Evolutionary conservation across 2,113 vertebrate genomes (phyloP).

Genomic region (Microcebus lehilahytsara): DNA sequence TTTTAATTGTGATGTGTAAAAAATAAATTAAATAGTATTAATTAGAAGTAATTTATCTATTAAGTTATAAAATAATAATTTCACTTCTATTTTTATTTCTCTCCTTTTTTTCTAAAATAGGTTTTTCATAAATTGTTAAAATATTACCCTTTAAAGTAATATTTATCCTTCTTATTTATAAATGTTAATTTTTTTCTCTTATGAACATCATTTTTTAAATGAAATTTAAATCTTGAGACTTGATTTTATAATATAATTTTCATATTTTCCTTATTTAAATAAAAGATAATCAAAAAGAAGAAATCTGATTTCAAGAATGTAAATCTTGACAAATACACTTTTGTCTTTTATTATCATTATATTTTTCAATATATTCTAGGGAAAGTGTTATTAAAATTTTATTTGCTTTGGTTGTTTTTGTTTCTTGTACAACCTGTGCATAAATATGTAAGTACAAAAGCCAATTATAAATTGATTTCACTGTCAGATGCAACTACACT

Average conservation of each 20-base stretch:
- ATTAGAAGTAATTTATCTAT: background rate
- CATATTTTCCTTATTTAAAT: background rate
- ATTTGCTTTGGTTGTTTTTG: background rate
- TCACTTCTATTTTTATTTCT: background rate
- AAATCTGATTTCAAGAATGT: background rate
- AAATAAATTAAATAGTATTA: background rate
- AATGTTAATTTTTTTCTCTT: background rate
- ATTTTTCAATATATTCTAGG: background rate
- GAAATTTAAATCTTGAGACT: background rate
- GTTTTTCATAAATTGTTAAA: background rate
- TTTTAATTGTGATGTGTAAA: background rate
- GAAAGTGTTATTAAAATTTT: background rate
- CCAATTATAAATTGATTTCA: conserved; percentile 15
- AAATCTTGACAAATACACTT: background rate
- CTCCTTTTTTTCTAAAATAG: background rate
- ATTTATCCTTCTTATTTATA: background rate
- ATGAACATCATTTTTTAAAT: background rate
- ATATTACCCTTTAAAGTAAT: background rate
- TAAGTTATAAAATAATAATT: background rate
- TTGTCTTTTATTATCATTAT: background rate
- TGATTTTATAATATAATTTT: background rate
- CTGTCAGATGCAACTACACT: background rate
- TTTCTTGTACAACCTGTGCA: background rate
- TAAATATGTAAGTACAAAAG: background rate
- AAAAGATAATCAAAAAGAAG: background rate